Percentiles rank a stretch among this genome's conserved stretches.
Conservation (phyloP, 2,888 invertebrate species). For the Orchestes rusci region DNA sequence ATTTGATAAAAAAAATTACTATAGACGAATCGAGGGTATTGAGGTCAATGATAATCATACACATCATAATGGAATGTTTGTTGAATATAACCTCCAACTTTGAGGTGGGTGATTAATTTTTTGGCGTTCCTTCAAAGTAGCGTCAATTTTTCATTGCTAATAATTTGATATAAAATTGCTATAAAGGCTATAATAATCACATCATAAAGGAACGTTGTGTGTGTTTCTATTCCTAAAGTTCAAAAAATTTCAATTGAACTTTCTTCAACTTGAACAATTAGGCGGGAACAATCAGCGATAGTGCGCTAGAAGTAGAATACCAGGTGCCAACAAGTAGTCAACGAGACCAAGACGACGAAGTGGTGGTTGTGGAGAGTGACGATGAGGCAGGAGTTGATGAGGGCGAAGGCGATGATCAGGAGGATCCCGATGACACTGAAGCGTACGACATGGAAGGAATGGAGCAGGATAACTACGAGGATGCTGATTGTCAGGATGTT, state of each 20-base stretch:
- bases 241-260: too few species aligned
- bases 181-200: too few species aligned
- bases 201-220: too few species aligned
- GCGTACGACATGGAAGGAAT: slow-evolving; percentile 50
- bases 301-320: slow-evolving; percentile 64
- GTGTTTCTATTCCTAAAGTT: too few species aligned
- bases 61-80: too few species aligned
- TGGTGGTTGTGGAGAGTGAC: slow-evolving; percentile 65
- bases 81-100: background rate
- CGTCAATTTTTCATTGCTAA: too few species aligned
- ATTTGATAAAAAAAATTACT: too few species aligned
- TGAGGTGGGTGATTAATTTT: background rate
- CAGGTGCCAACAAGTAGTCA: slow-evolving; percentile 84
- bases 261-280: slow-evolving; percentile 11
- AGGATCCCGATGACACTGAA: slow-evolving; percentile 51
- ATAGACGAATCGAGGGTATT: too few species aligned
- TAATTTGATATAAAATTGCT: background rate
- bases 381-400: slow-evolving; percentile 61
- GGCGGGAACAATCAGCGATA: slow-evolving; percentile 39
- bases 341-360: slow-evolving; percentile 76
- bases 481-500: slow-evolving; percentile 52
- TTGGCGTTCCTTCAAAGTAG: background rate
- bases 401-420: slow-evolving; percentile 48
- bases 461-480: slow-evolving; percentile 49
- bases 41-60: too few species aligned